A percentile compares a stretch with the other conserved stretches of the same genome.
Evolutionary conservation across 2,888 invertebrate species (phyloP).

Genomic region (Lepidocyrtoides sp.): DNA sequence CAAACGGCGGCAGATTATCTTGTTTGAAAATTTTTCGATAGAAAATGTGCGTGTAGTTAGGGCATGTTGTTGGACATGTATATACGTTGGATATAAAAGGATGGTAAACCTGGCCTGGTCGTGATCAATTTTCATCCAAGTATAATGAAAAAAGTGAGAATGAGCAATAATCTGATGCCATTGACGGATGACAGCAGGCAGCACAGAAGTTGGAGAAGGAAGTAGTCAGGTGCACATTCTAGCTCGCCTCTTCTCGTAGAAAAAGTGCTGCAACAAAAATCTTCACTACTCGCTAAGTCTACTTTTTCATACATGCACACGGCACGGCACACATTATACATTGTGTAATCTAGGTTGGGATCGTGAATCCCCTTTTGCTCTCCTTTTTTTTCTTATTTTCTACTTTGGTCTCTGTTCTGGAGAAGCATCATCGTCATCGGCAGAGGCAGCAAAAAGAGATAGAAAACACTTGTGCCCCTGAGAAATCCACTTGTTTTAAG

Average conservation of each 20-base stretch:
- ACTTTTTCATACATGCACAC: conserved; percentile 46
- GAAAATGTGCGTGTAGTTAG: not conserved
- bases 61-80: too few relatives aligned
- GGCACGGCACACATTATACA: conserved; percentile 27
- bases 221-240: conserved; percentile 78
- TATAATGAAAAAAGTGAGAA: conserved; percentile 60
- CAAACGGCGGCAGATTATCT: conserved; percentile 3
- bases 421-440: conserved; percentile 13
- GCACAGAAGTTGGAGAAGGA: conserved; percentile 40
- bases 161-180: conserved; percentile 52
- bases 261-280: conserved; percentile 11
- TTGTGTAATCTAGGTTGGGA: conserved; percentile 59
- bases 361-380: conserved; percentile 39
- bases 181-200: conserved; percentile 61
- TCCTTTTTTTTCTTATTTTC: conserved; percentile 20
- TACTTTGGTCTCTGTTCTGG: conserved; percentile 11
- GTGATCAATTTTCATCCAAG: conserved; percentile 56
- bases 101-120: not conserved
- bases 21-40: not conserved
- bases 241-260: too few relatives aligned
- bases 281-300: not conserved
- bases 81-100: not conserved
- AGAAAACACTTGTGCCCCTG: conserved; percentile 77
- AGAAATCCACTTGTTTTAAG: conserved; percentile 74
- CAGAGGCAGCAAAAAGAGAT: conserved; percentile 36